A percentile compares a stretch with the other conserved stretches of the same genome.
These are phyloP conservation scores for Trachymyrmex cornetzi DNA, from an alignment of 1,140 invertebrate species.

Conservation along the genomic window DNA sequence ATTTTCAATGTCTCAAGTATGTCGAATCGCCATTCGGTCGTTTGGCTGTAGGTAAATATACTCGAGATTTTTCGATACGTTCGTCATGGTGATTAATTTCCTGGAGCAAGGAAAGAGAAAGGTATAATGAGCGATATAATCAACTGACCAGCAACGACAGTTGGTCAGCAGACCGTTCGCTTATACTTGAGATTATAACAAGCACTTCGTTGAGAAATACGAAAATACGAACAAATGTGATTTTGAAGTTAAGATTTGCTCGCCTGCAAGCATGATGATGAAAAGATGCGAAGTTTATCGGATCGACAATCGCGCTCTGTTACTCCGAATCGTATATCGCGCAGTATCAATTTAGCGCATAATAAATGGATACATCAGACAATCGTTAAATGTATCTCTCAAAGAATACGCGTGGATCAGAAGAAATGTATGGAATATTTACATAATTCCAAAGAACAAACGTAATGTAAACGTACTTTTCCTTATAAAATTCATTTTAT, in stretches of 20 bases:
- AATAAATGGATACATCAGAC: neutral
- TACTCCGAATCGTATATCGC: neutral
- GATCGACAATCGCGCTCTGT: neutral
- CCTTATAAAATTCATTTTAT: neutral
- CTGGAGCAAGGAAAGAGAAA: neutral
- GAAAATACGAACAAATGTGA: conserved; percentile 10
- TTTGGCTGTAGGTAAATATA: neutral
- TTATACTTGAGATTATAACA: conserved; percentile 10
- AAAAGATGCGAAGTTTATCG: conserved; percentile 1
- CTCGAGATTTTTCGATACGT: conserved; percentile 22
- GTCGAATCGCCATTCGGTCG: neutral
- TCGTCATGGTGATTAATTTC: conserved; percentile 6
- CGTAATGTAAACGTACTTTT: conserved; percentile 10
- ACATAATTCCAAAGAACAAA: neutral
- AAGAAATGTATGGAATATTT: neutral
- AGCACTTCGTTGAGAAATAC: neutral
- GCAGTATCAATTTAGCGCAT: conserved; percentile 10
- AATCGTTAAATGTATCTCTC: conserved; percentile 5
- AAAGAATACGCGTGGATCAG: neutral
- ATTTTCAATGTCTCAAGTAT: neutral
- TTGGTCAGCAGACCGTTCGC: neutral
- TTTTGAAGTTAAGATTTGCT: neutral
- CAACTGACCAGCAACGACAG: neutral
- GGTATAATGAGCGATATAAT: conserved; percentile 16
- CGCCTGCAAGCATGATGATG: neutral